Evolutionary conservation across 2,888 invertebrate species (phyloP), one percentile per base, ranked within the genome.

Genomic region (Morpho helenor): DNA sequence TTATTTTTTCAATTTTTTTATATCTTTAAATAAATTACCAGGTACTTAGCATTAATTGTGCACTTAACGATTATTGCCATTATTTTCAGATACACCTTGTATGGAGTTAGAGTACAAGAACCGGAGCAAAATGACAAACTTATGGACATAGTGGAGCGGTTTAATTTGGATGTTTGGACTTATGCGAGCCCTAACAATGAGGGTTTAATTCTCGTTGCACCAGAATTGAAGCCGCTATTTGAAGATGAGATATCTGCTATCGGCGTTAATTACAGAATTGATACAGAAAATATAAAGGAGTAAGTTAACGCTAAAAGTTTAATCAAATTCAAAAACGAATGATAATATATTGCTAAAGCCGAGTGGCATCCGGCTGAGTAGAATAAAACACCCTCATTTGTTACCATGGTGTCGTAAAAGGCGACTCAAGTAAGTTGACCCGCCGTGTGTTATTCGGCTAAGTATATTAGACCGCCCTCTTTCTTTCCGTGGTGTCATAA

Each of bases 211-310:
- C 65, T 86, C 6, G 85, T 85, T 0, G 63, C 79, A 1, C 69
- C 68, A 43, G 74, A 79, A 0, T 67, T 70, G 59, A 77, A 69
- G 40, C 39, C 52, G 4, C 46, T 63, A 8, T 82, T 85, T 61
- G 73, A 84, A 72, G 70, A 73, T 55, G 73, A 71, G 51, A 69
- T 86, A 1, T 65, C 59, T 8, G 65, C 56, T 2, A 73, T 75
- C 43, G 77, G 75, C 3, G 67, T 80, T 56, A 68, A 71, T 46
- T 82, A 71, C 60, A 68, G 68, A 61, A 54, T 84, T 8, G 72
- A 76, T 54, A 66, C 77, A 9, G 76, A 80, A n/a, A 81, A 87
- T 67, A 71, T 87, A 40, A 82, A 80, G 57, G 78, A 80, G 87
- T 87, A 72, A 81, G 82, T 75, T 31, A 5, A 31, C 5, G 31